Percentiles rank a stretch among this genome's conserved stretches.
These are phyloP conservation scores for Lagorchestes hirsutus DNA, from an alignment of 2,797 vertebrate species.

Conservation along the genomic window DNA sequence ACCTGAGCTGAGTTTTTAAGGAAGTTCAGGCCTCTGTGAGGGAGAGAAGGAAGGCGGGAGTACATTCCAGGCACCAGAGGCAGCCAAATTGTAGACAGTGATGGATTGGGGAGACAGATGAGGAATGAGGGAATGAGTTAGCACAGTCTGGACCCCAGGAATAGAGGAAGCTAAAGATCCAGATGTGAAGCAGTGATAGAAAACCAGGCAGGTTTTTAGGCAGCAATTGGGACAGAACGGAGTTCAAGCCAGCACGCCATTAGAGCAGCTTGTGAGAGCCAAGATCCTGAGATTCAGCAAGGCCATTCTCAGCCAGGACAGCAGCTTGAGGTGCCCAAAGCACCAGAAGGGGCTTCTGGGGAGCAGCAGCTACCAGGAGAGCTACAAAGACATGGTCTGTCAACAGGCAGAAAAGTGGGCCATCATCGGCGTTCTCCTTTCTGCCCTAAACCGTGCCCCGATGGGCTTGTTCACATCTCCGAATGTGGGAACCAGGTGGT, in stretches of 20 bases:
- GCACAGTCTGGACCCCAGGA: background rate
- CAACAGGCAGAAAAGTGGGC: conserved; percentile 11
- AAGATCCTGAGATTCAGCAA: background rate
- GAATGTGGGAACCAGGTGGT: background rate
- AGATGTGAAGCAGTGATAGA: background rate
- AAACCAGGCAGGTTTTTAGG: background rate
- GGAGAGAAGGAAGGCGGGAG: conserved; percentile 54
- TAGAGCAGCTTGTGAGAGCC: background rate
- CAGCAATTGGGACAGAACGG: background rate
- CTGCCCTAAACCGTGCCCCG: conserved; percentile 16
- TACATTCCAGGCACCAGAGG: background rate
- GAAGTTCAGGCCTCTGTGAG: conserved; percentile 56
- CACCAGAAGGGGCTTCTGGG: background rate
- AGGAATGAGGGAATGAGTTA: background rate
- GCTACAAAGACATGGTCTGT: background rate
- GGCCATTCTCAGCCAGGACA: background rate
- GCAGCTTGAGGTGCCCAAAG: background rate
- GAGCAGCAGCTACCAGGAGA: background rate
- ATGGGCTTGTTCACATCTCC: background rate
- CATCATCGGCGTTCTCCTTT: conserved; percentile 7
- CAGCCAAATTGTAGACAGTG: background rate
- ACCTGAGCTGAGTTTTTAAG: conserved; percentile 47
- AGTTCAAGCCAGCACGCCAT: background rate
- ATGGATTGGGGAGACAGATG: background rate
- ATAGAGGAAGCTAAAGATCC: background rate